Base-by-base conservation (phyloP, 2,888 invertebrate species). In the Limnephilus lunatus region DNA sequence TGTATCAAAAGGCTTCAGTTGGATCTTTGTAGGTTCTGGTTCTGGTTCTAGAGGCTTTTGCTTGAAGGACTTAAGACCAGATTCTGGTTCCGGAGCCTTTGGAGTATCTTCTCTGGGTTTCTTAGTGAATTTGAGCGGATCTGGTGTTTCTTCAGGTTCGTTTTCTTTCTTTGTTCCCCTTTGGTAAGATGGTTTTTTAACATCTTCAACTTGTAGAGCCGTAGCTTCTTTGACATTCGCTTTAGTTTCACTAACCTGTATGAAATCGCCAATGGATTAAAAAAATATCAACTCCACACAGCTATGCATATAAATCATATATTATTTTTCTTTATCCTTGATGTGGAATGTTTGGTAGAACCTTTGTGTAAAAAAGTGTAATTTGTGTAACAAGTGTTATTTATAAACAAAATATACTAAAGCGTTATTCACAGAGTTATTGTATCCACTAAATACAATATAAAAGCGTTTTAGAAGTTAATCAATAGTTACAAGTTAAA, bases 131-230 rank as follows among this genome's bases (percentile, higher is more conserved):
- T 91, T 91, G 35, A 68, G 39, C 15, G 91, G 91, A 25, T 86
- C 82, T n/a, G 87, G 68, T 82, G n/a, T 81, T 25, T 80, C 48
- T 48, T 92, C 90, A 7, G 87, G 87, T 92, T 90, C 92, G 39
- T 32, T 83, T 19, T 25, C 15, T 85, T 90, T 90, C 68, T 85
- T n/a, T 3, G 90, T 53, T 14, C 85, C 90, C 12, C 31, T 90
- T 89, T 81, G 88, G 19, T 53, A 82, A 14, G 85, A 31, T 14
- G 85, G 83, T 53, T 82, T n/a, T 25, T 19, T n/a, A 53, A 68
- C 68, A 25, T 90, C 85, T 14, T 39, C 31, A 19, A 90, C 68
- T 68, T 90, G 53, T 2, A 83, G 83, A 85, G 31, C 48, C 32
- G n/a, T 90, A n/a, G 90, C 85, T 90, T 83, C 31, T 19, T 88